Evolutionary conservation across 2,113 vertebrate genomes (phyloP), one percentile per base, ranked within the genome.

Genomic region (Salvelinus namaycush): DNA sequence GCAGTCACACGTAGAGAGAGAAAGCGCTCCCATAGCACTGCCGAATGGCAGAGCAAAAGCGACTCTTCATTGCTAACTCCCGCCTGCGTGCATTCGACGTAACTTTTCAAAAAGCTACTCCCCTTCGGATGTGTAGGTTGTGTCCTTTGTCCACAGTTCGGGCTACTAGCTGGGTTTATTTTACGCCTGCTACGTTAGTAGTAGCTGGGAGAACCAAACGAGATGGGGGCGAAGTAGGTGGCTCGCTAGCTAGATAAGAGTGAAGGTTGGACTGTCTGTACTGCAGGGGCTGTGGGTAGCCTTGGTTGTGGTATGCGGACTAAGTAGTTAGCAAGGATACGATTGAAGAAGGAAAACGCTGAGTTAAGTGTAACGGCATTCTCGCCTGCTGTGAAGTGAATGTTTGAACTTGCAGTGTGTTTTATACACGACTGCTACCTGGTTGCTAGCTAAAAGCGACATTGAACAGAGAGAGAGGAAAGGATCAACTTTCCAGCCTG

Each of bases 401-500:
- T 5, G 3, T 14, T 54, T 70, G 72, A 70, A 49, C 9, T 48
- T 24, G 72, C 22, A 77, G 67, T 74, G 71, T 62, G 62, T 31
- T 57, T 75, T 75, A n/a, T 62, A 62, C n/a, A 64, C n/a, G 29
- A 6, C 60, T 59, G 20, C 68, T 74, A 22, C 2, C 76, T 74
- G 67, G 62, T 75, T 44, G 54, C 74, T 76, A 26, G 1, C 76
- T 74, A 69, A 57, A 72, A 31, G 54, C 76, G 71, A 57, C 77
- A 11, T 2, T 74, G 80, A 84, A 78, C 18, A 59, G 78, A 74
- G 80, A 20, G 51, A 72, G 11, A 0, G 60, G 20, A 80, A 75
- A 27, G 76, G 81, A 86, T 81, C 86, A 93, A 91, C 85, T 89
- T 91, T 85, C 67, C 51, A 54, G 81, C 74, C 83, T 82, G 81